Evolutionary conservation across 2,797 vertebrate genomes (phyloP).

Genomic region (Ptychadena robeensis): DNA sequence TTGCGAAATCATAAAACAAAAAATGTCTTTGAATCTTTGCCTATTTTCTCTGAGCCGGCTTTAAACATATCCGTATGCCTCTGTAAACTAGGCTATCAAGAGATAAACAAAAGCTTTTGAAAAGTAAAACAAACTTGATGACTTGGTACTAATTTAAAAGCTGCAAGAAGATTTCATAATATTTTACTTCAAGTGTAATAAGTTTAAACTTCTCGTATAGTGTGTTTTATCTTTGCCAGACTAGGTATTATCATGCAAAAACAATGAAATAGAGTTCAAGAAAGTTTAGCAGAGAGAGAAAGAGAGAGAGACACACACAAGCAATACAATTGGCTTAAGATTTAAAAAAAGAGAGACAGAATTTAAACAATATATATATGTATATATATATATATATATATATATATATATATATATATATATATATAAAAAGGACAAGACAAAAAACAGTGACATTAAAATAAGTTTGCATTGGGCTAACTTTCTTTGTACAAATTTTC

Average conservation of each 20-base stretch:
- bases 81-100: slow-evolving; percentile 46
- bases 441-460: too few relatives aligned
- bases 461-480: too few relatives aligned
- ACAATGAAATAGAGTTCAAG: neutral
- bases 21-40: slow-evolving; percentile 44
- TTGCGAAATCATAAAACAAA: slow-evolving; percentile 39
- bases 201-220: slow-evolving; percentile 8
- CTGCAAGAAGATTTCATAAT: slow-evolving; percentile 24
- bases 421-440: too few relatives aligned
- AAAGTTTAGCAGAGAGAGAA: neutral
- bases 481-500: too few relatives aligned
- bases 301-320: too few relatives aligned
- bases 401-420: too few relatives aligned
- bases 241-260: neutral
- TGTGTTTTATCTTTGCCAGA: neutral
- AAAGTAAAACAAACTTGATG: slow-evolving; percentile 25
- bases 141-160: slow-evolving; percentile 29
- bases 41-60: slow-evolving; percentile 38
- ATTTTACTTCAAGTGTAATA: slow-evolving; percentile 7
- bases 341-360: too few relatives aligned
- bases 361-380: too few relatives aligned
- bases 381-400: too few relatives aligned
- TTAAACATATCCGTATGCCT: slow-evolving; percentile 54
- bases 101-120: slow-evolving; percentile 36
- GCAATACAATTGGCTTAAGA: too few relatives aligned